These are phyloP conservation scores for Polyommatus icarus DNA, from an alignment of 2,888 invertebrate species.

Conservation along the genomic window DNA sequence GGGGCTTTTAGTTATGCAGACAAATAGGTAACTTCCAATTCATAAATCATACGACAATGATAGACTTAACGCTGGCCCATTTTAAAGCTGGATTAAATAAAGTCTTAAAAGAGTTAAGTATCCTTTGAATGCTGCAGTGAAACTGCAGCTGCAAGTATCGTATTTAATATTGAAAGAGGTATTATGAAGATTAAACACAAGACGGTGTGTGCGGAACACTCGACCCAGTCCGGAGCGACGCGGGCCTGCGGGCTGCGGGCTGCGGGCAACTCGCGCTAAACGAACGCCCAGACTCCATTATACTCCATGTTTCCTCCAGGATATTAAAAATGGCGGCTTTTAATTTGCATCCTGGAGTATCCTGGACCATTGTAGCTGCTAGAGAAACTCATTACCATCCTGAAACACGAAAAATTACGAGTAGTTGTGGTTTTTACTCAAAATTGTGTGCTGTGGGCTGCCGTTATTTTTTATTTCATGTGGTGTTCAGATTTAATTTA, in stretches of 20 bases:
- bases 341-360: background rate
- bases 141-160: background rate
- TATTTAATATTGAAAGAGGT: conserved; percentile 8
- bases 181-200: background rate
- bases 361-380: background rate
- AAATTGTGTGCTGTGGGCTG: background rate
- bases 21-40: background rate
- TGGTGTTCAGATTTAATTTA: background rate
- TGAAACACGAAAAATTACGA: background rate
- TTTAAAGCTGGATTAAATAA: background rate
- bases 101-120: background rate
- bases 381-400: background rate
- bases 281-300: background rate
- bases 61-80: background rate
- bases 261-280: background rate
- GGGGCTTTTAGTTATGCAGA: background rate
- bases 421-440: background rate
- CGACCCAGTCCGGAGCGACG: background rate
- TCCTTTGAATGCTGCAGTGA: background rate
- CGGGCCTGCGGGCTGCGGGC: background rate
- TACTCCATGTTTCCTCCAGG: background rate
- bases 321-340: conserved; percentile 6
- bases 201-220: background rate
- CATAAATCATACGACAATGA: background rate
- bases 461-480: background rate